Conservation (phyloP, 2,888 invertebrate genomes). For the Rhyacophila evoluta region DNA sequence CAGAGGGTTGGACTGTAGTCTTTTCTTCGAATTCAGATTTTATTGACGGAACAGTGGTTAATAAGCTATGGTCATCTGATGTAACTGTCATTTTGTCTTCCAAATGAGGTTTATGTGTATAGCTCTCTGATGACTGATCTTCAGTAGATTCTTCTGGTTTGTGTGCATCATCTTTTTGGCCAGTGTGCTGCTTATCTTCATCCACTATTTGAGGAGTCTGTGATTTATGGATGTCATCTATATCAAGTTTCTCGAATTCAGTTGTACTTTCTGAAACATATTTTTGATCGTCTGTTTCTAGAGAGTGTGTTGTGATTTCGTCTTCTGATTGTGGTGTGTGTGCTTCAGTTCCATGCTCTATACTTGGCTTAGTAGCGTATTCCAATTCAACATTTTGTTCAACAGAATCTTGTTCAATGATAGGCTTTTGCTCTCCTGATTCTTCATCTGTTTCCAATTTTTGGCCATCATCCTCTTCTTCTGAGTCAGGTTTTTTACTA, state of each 20-base stretch:
- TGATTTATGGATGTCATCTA: neutral
- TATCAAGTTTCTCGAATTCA: neutral
- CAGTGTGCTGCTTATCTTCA: neutral
- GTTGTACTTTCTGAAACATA: constrained; percentile 6
- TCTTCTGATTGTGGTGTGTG: constrained; percentile 39
- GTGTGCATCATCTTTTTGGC: neutral
- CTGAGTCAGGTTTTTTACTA: constrained; percentile 41
- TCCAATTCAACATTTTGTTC: constrained; percentile 12
- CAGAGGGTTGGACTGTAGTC: neutral
- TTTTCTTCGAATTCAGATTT: neutral
- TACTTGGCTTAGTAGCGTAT: neutral
- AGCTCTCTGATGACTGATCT: neutral
- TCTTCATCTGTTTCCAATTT: constrained; percentile 36
- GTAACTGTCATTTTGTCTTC: neutral
- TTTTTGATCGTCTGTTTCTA: constrained; percentile 35
- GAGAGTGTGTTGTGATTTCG: constrained; percentile 29
- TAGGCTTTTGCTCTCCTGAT: constrained; percentile 30
- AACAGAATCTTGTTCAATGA: constrained; percentile 25
- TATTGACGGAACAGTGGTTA: neutral
- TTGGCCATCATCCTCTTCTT: constrained; percentile 43
- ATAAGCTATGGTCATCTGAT: neutral
- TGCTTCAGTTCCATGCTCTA: neutral
- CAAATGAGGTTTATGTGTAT: neutral
- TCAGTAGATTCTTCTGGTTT: neutral
- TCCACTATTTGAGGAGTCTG: neutral